Conservation (phyloP, 1,140 invertebrate species). For the Eumeta japonica region DNA sequence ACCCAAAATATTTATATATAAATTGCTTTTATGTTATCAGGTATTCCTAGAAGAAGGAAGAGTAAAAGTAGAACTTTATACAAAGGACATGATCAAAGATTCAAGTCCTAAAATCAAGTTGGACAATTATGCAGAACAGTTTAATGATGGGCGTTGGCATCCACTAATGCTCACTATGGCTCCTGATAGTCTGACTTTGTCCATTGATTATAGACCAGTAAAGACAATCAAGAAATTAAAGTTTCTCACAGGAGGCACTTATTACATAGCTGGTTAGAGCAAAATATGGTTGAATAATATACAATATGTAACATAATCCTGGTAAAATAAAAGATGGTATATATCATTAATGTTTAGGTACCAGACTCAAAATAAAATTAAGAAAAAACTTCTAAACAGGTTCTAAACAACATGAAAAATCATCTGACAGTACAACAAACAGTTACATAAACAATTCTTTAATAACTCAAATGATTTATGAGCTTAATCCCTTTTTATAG, state of each 20-base stretch:
- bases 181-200: slow-evolving; percentile 69
- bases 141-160: slow-evolving; percentile 92
- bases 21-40: too few relatives aligned
- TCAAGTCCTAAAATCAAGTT: slow-evolving; percentile 55
- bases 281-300: too few relatives aligned
- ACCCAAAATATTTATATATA: too few relatives aligned
- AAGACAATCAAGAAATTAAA: slow-evolving; percentile 72
- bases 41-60: slow-evolving; percentile 78
- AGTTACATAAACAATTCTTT: too few relatives aligned
- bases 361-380: too few relatives aligned
- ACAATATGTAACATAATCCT: too few relatives aligned
- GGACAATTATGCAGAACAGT: slow-evolving; percentile 81
- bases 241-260: slow-evolving; percentile 74
- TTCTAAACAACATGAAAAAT: too few relatives aligned
- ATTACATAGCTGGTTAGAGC: slow-evolving; percentile 74
- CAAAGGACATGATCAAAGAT: too few relatives aligned
- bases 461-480: too few relatives aligned
- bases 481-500: too few relatives aligned
- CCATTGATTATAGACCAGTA: slow-evolving; percentile 79
- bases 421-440: too few relatives aligned
- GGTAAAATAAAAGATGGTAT: slow-evolving; percentile 2
- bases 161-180: slow-evolving; percentile 71
- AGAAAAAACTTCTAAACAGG: too few relatives aligned
- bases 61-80: slow-evolving; percentile 77
- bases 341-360: background rate